Conservation (phyloP, 2,797 vertebrate genomes). For the Muscicapa striata region DNA sequence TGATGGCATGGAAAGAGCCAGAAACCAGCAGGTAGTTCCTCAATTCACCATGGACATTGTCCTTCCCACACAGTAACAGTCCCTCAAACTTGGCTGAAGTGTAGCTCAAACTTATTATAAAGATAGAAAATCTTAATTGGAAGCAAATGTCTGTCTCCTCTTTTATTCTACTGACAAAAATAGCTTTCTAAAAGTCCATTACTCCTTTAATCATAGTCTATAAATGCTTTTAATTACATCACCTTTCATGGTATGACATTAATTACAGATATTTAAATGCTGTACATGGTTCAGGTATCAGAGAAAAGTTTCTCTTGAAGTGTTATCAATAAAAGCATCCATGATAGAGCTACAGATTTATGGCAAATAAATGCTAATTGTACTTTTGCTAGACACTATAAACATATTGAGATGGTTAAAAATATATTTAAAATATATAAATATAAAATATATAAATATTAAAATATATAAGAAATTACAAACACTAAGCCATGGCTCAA, state of each 20-base stretch:
- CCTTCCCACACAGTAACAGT: not conserved
- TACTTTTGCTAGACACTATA: not conserved
- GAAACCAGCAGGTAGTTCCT: not conserved
- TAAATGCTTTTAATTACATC: not conserved
- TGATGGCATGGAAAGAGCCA: not conserved
- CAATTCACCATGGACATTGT: not conserved
- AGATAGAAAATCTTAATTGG: not conserved
- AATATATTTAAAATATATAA: not conserved
- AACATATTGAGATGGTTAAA: not conserved
- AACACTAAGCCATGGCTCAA: not conserved
- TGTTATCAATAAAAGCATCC: not conserved
- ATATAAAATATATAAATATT: too few species aligned
- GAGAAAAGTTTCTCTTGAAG: not conserved
- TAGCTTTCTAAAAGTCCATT: not conserved
- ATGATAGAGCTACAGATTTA: not conserved
- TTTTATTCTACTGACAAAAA: not conserved
- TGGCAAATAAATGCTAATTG: not conserved
- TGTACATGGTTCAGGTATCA: not conserved
- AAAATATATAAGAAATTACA: not conserved
- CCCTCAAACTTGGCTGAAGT: not conserved
- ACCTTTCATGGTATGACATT: not conserved
- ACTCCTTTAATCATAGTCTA: not conserved
- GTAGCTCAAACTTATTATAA: not conserved
- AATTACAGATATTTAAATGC: slow-evolving; percentile 8
- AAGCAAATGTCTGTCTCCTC: not conserved